These are phyloP conservation scores for Myotis findleyi DNA, from an alignment of 2,797 vertebrate genomes.

Conservation along the genomic window DNA sequence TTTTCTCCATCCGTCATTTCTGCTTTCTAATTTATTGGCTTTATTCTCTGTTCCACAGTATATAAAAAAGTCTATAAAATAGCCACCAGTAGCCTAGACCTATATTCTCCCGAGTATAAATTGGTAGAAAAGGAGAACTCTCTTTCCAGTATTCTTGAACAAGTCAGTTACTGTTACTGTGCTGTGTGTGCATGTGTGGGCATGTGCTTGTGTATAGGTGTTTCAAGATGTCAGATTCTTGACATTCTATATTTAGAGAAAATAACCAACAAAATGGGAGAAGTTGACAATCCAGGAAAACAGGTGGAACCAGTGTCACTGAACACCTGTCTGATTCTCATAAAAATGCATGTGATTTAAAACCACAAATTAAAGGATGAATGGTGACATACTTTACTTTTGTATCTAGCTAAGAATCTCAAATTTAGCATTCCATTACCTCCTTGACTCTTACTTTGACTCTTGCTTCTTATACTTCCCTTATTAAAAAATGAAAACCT, in stretches of 20 bases:
- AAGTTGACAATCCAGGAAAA: background rate
- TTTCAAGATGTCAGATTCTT: slow-evolving; percentile 1
- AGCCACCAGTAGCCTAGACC: background rate
- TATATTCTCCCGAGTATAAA: background rate
- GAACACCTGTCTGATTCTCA: background rate
- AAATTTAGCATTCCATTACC: background rate
- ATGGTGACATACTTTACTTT: slow-evolving; percentile 27
- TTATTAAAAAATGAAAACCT: background rate
- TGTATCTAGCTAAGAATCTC: slow-evolving; percentile 3
- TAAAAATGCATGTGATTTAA: slow-evolving; percentile 22
- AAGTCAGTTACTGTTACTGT: background rate
- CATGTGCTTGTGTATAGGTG: background rate
- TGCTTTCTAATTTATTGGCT: background rate
- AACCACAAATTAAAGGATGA: background rate
- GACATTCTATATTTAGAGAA: slow-evolving; percentile 1
- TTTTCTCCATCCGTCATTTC: background rate
- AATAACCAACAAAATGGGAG: background rate
- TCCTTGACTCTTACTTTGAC: background rate
- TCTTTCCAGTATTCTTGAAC: background rate
- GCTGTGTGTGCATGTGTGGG: background rate
- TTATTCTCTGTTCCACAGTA: background rate
- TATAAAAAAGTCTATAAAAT: background rate
- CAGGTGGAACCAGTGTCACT: background rate
- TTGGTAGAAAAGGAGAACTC: background rate
- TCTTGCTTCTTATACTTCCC: background rate